Percentiles rank a stretch among this genome's conserved stretches.
These are phyloP conservation scores for Conus canariensis DNA, from an alignment of 2,888 invertebrate species.

Conservation along the genomic window DNA sequence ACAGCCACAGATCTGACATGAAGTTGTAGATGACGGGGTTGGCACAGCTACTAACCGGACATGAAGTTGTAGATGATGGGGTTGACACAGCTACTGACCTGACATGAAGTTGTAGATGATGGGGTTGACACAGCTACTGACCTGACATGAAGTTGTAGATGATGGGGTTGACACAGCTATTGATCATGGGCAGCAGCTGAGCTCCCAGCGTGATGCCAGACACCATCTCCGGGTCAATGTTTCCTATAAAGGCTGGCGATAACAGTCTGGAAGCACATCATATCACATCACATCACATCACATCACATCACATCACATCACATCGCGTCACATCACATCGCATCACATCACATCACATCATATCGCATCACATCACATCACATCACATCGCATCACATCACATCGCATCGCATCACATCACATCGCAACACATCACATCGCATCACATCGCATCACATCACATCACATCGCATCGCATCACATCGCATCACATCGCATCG, in stretches of 20 bases:
- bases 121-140: conserved; percentile 42
- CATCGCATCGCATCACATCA: too few species aligned
- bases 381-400: too few species aligned
- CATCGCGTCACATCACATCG: too few species aligned
- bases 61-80: too few species aligned
- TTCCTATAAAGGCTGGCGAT: background rate
- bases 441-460: too few species aligned
- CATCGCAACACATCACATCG: too few species aligned
- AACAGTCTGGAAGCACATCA: conserved; percentile 5
- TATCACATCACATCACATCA: background rate
- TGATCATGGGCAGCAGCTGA: conserved; percentile 44
- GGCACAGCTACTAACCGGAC: too few species aligned
- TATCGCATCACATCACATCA: too few species aligned
- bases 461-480: too few species aligned
- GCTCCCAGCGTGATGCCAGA: conserved; percentile 46
- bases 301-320: too few species aligned
- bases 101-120: conserved; percentile 50
- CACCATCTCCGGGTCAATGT: conserved; percentile 29
- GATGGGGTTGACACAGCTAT: conserved; percentile 51
- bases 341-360: too few species aligned
- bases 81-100: conserved; percentile 15
- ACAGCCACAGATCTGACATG: conserved; percentile 39
- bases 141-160: conserved; percentile 51
- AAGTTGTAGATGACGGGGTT: conserved; percentile 46
- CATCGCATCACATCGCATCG: too few species aligned